phyloP scores from a whole-genome alignment of 2,113 vertebrate species.

The Stigmatopora argus region DNA sequence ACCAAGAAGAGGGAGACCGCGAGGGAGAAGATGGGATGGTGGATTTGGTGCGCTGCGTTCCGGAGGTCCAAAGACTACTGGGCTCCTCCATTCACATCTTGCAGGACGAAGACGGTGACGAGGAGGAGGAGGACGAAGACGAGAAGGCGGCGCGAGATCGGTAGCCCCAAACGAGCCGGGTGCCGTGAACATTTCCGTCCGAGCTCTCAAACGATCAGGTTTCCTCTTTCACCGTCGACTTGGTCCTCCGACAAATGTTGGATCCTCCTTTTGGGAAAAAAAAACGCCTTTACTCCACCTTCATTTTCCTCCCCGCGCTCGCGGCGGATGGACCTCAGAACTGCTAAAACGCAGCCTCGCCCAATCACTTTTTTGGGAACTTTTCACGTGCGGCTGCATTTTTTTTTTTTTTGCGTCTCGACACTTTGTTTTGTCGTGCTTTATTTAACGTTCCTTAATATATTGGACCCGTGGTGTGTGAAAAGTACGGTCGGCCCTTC shows the following conservation, averaged over 20 bases:
- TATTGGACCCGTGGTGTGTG: slow-evolving; percentile 75
- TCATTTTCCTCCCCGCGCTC: neutral
- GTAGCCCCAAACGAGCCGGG: slow-evolving; percentile 52
- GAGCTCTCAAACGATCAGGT: slow-evolving; percentile 66
- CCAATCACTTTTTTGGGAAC: neutral
- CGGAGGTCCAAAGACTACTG: slow-evolving; percentile 86
- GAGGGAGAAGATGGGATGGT: slow-evolving; percentile 75
- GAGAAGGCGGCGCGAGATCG: slow-evolving; percentile 49
- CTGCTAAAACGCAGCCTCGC: neutral
- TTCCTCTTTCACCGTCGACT: slow-evolving; percentile 64
- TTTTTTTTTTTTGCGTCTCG: slow-evolving; percentile 57
- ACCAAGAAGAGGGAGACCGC: slow-evolving; percentile 62
- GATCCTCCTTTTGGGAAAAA: no score
- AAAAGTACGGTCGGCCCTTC: slow-evolving; percentile 75
- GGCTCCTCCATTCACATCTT: slow-evolving; percentile 79
- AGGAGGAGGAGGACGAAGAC: slow-evolving; percentile 15
- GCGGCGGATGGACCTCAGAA: neutral
- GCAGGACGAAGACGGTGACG: slow-evolving; percentile 59
- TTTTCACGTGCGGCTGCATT: slow-evolving; percentile 29
- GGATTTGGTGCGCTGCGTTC: slow-evolving; percentile 88
- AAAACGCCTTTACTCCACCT: neutral
- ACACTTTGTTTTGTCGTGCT: slow-evolving; percentile 69
- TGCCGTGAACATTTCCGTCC: slow-evolving; percentile 45
- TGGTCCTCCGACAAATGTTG: slow-evolving; percentile 25
- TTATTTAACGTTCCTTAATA: slow-evolving; percentile 82